A percentile compares a stretch with the other conserved stretches of the same genome.
These are phyloP conservation scores for Mythimna lalbum DNA, from an alignment of 2,888 invertebrate species.

Conservation along the genomic window DNA sequence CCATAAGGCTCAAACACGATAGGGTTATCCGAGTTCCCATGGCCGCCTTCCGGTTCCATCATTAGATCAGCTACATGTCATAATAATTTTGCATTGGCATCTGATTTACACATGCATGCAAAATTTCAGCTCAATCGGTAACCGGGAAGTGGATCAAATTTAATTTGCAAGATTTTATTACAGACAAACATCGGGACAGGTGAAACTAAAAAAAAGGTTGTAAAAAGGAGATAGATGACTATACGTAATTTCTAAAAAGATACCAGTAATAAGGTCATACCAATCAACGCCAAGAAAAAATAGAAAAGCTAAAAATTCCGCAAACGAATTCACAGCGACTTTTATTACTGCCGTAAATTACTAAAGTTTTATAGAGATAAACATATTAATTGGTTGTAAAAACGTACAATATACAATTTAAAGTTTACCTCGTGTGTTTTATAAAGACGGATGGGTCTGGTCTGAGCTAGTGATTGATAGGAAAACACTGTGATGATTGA, in stretches of 20 bases:
- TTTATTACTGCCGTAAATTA: slow-evolving; percentile 84
- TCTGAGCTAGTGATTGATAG: slow-evolving; percentile 80
- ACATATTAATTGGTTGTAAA: slow-evolving; percentile 86
- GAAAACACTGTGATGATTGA: slow-evolving; percentile 87
- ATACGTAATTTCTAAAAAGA: slow-evolving; percentile 38
- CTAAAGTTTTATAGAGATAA: slow-evolving; percentile 78
- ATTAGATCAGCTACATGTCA: too few species aligned
- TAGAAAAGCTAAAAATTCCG: slow-evolving; percentile 59
- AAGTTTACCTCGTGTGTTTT: slow-evolving; percentile 83
- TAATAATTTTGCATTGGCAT: too few species aligned
- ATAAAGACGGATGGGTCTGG: slow-evolving; percentile 88
- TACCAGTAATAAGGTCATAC: slow-evolving; percentile 55
- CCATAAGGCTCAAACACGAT: too few species aligned
- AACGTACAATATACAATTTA: slow-evolving; percentile 81
- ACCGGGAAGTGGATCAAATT: too few species aligned
- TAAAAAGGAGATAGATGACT: too few species aligned
- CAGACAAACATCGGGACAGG: too few species aligned
- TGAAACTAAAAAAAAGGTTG: too few species aligned
- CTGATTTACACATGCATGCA: too few species aligned
- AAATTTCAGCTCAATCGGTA: too few species aligned
- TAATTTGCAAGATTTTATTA: too few species aligned
- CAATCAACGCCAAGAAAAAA: slow-evolving; percentile 58
- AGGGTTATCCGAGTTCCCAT: too few species aligned
- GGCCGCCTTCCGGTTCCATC: too few species aligned
- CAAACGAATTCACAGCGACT: slow-evolving; percentile 65